Conservation (phyloP, 2,113 vertebrate genomes). For the Trematocara unimaculatum region DNA sequence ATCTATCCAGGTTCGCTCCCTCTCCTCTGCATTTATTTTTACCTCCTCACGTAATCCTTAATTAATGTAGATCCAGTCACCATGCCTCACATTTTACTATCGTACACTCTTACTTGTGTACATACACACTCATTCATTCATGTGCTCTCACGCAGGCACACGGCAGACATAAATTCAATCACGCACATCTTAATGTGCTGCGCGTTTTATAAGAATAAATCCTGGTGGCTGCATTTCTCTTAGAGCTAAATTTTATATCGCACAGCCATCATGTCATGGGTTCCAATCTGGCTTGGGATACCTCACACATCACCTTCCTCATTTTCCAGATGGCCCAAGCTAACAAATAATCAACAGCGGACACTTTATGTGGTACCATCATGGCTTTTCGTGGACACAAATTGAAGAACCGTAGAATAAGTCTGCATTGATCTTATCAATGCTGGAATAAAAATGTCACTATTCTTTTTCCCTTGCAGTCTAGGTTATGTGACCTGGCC, state of each 20-base stretch:
- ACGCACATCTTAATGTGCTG: background rate
- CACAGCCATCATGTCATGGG: background rate
- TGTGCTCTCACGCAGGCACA: conserved; percentile 9
- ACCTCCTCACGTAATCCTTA: conserved; percentile 66
- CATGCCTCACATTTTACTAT: conserved; percentile 40
- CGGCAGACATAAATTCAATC: background rate
- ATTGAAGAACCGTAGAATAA: background rate
- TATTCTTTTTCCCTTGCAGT: background rate
- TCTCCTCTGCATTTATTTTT: conserved; percentile 64
- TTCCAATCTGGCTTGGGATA: background rate
- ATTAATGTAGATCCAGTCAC: conserved; percentile 64
- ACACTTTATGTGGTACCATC: background rate
- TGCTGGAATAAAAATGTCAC: background rate
- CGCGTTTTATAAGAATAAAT: background rate
- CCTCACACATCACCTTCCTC: background rate
- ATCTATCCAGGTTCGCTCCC: conserved; percentile 51
- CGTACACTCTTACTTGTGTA: conserved; percentile 12
- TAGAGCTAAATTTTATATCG: background rate
- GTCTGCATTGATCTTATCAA: background rate
- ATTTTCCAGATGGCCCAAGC: background rate
- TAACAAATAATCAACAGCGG: background rate
- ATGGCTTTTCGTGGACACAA: background rate
- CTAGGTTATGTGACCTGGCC: background rate
- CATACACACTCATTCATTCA: conserved; percentile 33
- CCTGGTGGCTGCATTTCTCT: background rate